phyloP scores from a whole-genome alignment of 1,140 invertebrate genomes.

The Cydia fagiglandana region DNA sequence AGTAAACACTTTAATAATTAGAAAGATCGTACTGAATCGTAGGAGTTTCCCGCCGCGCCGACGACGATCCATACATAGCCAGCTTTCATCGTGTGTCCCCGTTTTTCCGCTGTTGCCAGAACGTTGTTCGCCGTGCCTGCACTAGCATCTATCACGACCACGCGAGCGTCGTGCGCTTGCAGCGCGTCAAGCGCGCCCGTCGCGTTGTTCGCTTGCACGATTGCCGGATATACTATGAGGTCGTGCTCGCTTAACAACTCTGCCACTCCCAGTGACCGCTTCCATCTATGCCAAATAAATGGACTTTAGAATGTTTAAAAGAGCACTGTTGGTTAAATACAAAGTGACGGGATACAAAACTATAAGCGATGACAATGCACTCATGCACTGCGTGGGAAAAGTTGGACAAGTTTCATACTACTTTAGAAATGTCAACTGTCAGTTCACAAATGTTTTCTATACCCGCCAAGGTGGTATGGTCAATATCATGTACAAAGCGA shows the following conservation, averaged over 20 bases:
- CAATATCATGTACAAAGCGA: too few species aligned
- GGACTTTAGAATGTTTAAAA: not conserved
- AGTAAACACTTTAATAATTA: too few species aligned
- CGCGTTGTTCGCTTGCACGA: not conserved
- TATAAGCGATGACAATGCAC: too few species aligned
- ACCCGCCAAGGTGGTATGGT: too few species aligned
- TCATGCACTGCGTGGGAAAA: too few species aligned
- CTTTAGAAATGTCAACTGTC: too few species aligned
- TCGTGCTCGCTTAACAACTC: not conserved
- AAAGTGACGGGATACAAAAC: too few species aligned
- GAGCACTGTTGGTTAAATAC: too few species aligned
- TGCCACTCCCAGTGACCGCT: not conserved
- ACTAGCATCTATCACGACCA: slow-evolving; percentile 49
- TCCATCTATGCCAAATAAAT: not conserved
- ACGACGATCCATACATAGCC: not conserved
- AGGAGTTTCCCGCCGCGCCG: not conserved
- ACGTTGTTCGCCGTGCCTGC: not conserved
- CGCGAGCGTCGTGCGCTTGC: slow-evolving; percentile 85
- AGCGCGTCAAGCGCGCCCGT: slow-evolving; percentile 82
- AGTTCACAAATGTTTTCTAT: too few species aligned
- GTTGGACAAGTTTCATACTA: too few species aligned
- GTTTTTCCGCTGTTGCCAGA: not conserved
- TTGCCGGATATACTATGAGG: not conserved
- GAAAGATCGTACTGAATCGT: not conserved
- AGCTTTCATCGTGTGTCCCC: not conserved